These are phyloP conservation scores for Myotis findleyi DNA, from an alignment of 2,797 vertebrate genomes.

Conservation along the genomic window DNA sequence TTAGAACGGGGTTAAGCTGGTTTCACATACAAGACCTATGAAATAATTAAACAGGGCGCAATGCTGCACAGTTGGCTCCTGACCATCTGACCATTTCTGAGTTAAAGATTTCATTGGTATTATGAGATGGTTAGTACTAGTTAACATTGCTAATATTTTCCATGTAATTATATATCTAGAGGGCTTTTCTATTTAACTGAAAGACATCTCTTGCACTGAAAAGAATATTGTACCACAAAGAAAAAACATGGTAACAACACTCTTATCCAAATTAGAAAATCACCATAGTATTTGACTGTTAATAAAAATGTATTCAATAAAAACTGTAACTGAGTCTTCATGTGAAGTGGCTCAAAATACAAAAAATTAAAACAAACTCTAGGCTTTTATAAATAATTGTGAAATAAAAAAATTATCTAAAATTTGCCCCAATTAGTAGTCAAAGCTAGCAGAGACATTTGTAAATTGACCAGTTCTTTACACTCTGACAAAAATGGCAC, in stretches of 20 bases:
- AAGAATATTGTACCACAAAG: constrained; percentile 77
- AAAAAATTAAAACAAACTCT: constrained; percentile 74
- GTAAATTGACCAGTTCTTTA: constrained; percentile 88
- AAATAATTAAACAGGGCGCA: constrained; percentile 41
- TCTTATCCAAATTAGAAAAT: constrained; percentile 71
- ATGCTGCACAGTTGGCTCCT: constrained; percentile 82
- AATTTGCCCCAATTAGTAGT: constrained; percentile 79
- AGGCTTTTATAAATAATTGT: constrained; percentile 77
- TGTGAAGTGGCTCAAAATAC: constrained; percentile 79
- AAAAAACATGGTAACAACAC: constrained; percentile 75
- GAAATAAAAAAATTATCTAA: constrained; percentile 84
- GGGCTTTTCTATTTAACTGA: constrained; percentile 51
- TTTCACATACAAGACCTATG: neutral
- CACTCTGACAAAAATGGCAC: constrained; percentile 91
- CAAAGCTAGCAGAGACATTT: constrained; percentile 81
- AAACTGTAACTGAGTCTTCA: constrained; percentile 80
- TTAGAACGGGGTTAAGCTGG: constrained; percentile 71
- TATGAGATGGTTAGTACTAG: constrained; percentile 74
- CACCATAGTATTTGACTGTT: constrained; percentile 69
- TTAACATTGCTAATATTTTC: constrained; percentile 69
- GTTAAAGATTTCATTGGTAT: constrained; percentile 62
- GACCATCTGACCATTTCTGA: constrained; percentile 71
- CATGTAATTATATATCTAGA: constrained; percentile 64
- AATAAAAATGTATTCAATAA: constrained; percentile 73
- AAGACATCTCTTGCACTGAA: constrained; percentile 56